Conservation (phyloP, 1,140 invertebrate genomes). For the Heliconius melpomene region DNA sequence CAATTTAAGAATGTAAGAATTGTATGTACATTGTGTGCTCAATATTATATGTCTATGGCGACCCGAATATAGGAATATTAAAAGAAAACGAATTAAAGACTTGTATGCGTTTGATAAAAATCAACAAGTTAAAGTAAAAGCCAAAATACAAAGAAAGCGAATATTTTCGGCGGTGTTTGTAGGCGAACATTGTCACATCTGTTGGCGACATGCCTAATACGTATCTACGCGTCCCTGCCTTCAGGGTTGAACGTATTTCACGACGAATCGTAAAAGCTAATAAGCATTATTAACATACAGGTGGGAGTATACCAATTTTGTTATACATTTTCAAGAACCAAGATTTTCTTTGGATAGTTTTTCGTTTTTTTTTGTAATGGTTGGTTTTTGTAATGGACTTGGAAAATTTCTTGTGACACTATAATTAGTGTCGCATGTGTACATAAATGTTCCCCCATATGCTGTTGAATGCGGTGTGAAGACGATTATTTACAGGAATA, state of each 20-base stretch:
- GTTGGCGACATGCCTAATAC: slow-evolving; percentile 68
- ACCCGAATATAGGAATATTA: neutral
- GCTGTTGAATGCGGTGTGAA: too few species aligned
- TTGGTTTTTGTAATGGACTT: too few species aligned
- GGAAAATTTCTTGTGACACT: too few species aligned
- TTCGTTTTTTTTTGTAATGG: neutral
- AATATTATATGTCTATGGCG: too few species aligned
- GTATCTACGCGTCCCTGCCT: slow-evolving; percentile 37
- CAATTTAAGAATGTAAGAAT: too few species aligned
- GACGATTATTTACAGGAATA: too few species aligned
- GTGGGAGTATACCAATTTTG: slow-evolving; percentile 27
- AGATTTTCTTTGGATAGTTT: neutral
- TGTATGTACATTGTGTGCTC: too few species aligned
- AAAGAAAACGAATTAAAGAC: neutral
- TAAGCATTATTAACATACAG: slow-evolving; percentile 43
- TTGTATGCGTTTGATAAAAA: neutral
- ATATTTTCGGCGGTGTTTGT: neutral
- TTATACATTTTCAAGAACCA: slow-evolving; percentile 1
- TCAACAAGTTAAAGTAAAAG: slow-evolving; percentile 1
- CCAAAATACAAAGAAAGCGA: neutral
- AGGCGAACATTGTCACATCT: slow-evolving; percentile 58
- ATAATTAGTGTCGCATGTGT: too few species aligned
- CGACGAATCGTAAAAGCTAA: slow-evolving; percentile 44
- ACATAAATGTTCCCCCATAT: too few species aligned
- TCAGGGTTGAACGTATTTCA: slow-evolving; percentile 44